Conservation (phyloP, 2,888 invertebrate genomes). For the Polydrusus cervinus region DNA sequence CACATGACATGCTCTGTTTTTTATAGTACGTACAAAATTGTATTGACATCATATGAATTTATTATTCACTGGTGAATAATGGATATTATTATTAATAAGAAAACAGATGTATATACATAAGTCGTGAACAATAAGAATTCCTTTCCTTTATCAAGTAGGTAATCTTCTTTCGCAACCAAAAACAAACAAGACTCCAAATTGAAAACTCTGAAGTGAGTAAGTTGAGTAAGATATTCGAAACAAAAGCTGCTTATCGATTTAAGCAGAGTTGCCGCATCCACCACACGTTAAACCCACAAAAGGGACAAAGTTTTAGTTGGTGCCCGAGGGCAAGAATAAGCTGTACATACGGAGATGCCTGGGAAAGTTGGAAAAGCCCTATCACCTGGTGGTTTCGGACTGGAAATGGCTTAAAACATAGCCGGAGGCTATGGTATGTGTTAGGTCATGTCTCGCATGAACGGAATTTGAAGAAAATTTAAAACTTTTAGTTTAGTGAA, state of each 20-base stretch:
- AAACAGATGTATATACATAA: too few relatives aligned
- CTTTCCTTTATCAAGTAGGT: background rate
- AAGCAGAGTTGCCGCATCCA: slow-evolving; percentile 1
- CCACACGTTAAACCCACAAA: background rate
- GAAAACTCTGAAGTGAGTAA: slow-evolving; percentile 1
- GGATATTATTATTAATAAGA: too few relatives aligned
- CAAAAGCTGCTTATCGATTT: slow-evolving; percentile 28
- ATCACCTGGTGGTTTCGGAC: slow-evolving; percentile 3
- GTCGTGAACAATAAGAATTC: too few relatives aligned
- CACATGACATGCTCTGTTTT: too few relatives aligned
- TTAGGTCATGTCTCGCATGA: background rate
- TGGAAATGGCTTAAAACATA: background rate
- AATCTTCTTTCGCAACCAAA: slow-evolving; percentile 7
- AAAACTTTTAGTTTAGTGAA: too few relatives aligned
- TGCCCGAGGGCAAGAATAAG: slow-evolving; percentile 15
- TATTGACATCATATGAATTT: too few relatives aligned
- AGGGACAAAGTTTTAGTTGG: slow-evolving; percentile 12
- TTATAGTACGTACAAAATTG: too few relatives aligned
- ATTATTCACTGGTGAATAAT: too few relatives aligned
- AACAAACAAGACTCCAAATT: background rate
- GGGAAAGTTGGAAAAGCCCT: background rate
- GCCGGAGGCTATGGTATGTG: background rate
- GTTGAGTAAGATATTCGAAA: background rate
- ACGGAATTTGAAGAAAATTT: too few relatives aligned
- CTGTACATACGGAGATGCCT: background rate